Percentiles rank a stretch among this genome's conserved stretches.
Evolutionary conservation across 2,113 vertebrate genomes (phyloP).

Genomic region (Lutjanus erythropterus): DNA sequence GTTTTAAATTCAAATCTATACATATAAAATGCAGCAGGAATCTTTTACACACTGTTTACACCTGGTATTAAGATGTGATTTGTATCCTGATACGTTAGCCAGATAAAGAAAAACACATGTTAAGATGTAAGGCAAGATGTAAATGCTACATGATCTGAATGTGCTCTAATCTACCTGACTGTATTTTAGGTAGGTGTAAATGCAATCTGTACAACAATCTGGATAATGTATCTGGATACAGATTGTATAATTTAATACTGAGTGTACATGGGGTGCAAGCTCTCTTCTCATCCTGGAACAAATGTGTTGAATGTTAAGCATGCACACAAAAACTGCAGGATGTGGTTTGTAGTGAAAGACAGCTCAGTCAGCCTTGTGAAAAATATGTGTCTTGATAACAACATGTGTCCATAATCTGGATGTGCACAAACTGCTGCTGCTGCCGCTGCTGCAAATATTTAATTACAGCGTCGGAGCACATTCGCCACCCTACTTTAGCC

Average conservation of each 20-base stretch:
- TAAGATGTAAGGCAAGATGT: too few relatives aligned
- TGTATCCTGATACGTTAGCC: too few relatives aligned
- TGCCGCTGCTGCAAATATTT: slow-evolving; percentile 62
- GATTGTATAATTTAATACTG: too few relatives aligned
- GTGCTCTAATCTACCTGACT: too few relatives aligned
- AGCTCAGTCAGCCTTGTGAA: slow-evolving; percentile 12
- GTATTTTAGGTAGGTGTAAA: too few relatives aligned
- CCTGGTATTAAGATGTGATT: too few relatives aligned
- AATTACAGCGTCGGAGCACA: slow-evolving; percentile 58
- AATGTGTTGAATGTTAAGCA: not conserved
- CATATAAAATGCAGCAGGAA: not conserved
- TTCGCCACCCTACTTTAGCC: slow-evolving; percentile 58
- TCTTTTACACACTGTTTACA: too few relatives aligned
- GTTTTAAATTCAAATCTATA: not conserved
- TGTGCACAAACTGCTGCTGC: not conserved
- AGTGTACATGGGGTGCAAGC: too few relatives aligned
- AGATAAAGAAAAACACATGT: too few relatives aligned
- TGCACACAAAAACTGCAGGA: not conserved
- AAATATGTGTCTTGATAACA: slow-evolving; percentile 25
- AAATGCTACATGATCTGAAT: too few relatives aligned
- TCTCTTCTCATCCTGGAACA: not conserved
- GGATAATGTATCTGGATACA: too few relatives aligned
- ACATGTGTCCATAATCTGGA: slow-evolving; percentile 38
- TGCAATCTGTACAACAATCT: too few relatives aligned
- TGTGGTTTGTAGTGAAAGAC: slow-evolving; percentile 6